Base-by-base conservation (phyloP, 1,140 invertebrate species). In the Pseudomyrmex concolor region DNA sequence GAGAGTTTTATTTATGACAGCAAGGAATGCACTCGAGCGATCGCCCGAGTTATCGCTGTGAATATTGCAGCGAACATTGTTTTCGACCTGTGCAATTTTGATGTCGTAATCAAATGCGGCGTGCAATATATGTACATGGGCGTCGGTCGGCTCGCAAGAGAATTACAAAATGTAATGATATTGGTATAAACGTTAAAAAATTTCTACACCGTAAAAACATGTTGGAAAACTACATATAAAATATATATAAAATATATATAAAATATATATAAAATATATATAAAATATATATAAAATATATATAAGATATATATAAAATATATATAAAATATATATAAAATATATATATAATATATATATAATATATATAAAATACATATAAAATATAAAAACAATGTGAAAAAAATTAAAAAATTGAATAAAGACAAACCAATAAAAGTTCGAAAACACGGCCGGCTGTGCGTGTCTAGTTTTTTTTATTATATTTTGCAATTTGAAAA, bases 1-100 rank as follows among this genome's bases (percentile, higher is more conserved):
- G 22, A 74, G 43, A 64, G 45, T 64, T 22, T 45, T 74, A 63
- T 74, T 74, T 74, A 74, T 50, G 22, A 12, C 72, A n/a, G 9
- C 22, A 50, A 34, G 34, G 45, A 63, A 48, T 74, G 5, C 15
- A 64, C 15, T 34, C 34, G 34, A 15, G 10, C 22, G 59, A 64
- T 74, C 22, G 59, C 45, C 17, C 15, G 45, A 74, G 45, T 74
- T 74, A 78, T 77, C 17, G 15, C 4, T 19, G 17, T 15, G 51
- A 57, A 55, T 55, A 55, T 68, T 68, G 62, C n/a, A 13, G 17
- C 34, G 25, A 19, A 10, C 51, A 63, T 51, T 74, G 50, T 78
- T 78, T 17, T 68, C 34, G 51, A 10, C 0, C 17, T 1, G 17
- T 77, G 48, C 17, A 45, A 78, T 68, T 77, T 68, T 57, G 17